Evolutionary conservation across 1,140 invertebrate genomes (phyloP).

Genomic region (Druon quercuslanigerum): DNA sequence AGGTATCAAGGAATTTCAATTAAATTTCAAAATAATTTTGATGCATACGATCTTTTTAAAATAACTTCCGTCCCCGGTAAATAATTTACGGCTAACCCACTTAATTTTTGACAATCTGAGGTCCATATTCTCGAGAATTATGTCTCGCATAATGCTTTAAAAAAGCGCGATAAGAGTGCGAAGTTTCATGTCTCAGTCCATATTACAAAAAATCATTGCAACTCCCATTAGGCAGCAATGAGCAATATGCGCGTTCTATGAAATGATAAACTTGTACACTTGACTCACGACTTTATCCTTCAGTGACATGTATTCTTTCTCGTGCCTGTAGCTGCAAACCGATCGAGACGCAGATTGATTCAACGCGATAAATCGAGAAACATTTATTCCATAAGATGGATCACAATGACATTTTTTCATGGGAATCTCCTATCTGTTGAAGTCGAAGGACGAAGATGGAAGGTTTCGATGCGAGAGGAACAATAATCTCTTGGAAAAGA

Average conservation of each 20-base stretch:
- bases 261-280: conserved; percentile 19
- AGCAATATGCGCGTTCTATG: background rate
- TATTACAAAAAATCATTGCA: background rate
- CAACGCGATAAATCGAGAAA: conserved; percentile 11
- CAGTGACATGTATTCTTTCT: background rate
- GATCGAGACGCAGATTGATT: conserved; percentile 27
- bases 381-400: conserved; percentile 24
- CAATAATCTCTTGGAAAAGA: conserved; percentile 30
- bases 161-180: too few relatives aligned
- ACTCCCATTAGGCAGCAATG: background rate
- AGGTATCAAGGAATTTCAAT: too few relatives aligned
- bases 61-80: too few relatives aligned
- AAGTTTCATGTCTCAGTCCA: too few relatives aligned
- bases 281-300: conserved; percentile 19
- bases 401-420: conserved; percentile 20
- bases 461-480: conserved; percentile 7
- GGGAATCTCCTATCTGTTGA: conserved; percentile 4
- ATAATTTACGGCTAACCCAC: too few relatives aligned
- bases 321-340: background rate
- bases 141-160: too few relatives aligned
- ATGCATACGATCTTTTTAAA: too few relatives aligned
- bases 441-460: conserved; percentile 2
- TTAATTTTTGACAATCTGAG: too few relatives aligned
- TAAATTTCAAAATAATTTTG: too few relatives aligned
- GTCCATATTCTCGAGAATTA: too few relatives aligned